Conservation (phyloP, 2,113 vertebrate genomes). For the Gobio gobio region DNA sequence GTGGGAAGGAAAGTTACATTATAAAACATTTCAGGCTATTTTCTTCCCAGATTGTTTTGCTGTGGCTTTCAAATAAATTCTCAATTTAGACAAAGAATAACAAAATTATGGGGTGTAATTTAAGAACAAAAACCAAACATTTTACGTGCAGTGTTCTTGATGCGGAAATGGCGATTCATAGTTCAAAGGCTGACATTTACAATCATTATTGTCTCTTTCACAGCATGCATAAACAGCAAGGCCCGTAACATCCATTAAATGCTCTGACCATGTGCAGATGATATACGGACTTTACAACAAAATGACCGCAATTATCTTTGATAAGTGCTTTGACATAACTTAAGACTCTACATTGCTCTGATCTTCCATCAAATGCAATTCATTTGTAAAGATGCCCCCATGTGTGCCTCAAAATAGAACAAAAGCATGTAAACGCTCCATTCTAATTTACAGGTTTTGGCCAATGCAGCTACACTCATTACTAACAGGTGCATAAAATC, state of each 20-base stretch:
- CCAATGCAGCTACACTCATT: neutral
- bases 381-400: neutral
- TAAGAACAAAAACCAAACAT: conserved; percentile 72
- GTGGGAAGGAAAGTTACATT: conserved; percentile 13
- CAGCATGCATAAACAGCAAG: conserved; percentile 41
- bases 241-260: neutral
- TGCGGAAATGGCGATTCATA: conserved; percentile 50
- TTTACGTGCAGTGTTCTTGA: conserved; percentile 55
- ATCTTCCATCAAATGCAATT: neutral
- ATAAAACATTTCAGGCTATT: conserved; percentile 15
- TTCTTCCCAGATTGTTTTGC: conserved; percentile 49
- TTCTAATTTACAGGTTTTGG: neutral
- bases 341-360: neutral
- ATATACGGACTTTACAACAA: neutral
- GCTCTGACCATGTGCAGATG: neutral
- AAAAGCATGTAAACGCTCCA: neutral
- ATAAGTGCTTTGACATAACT: neutral
- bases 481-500: conserved; percentile 14
- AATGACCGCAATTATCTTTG: neutral
- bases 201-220: conserved; percentile 50
- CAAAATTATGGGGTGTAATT: conserved; percentile 78
- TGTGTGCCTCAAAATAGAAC: neutral
- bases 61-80: conserved; percentile 72
- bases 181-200: conserved; percentile 44
- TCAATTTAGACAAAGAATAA: conserved; percentile 69